Evolutionary conservation across 2,888 invertebrate species (phyloP).

Genomic region (Rhingia campestris): DNA sequence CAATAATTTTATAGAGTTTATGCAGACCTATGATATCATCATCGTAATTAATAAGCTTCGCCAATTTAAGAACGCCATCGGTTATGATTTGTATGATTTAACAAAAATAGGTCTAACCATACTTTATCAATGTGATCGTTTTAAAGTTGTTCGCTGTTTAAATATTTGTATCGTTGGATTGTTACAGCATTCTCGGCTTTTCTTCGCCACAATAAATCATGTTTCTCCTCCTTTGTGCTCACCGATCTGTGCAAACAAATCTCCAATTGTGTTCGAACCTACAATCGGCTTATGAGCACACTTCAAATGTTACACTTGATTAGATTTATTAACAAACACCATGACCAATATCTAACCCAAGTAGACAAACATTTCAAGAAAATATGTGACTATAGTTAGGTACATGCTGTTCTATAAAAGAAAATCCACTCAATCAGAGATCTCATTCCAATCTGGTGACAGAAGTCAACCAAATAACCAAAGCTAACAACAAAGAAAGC

Average conservation of each 20-base stretch:
- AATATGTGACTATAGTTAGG: slow-evolving; percentile 5
- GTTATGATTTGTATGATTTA: too few species aligned
- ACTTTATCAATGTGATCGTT: too few species aligned
- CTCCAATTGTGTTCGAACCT: slow-evolving; percentile 6
- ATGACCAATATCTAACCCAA: not conserved
- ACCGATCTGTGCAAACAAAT: slow-evolving; percentile 4
- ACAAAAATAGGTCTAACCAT: too few species aligned
- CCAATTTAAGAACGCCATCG: too few species aligned
- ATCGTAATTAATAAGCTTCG: too few species aligned
- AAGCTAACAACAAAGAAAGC: slow-evolving; percentile 5
- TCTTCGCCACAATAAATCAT: too few species aligned
- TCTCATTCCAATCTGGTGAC: slow-evolving; percentile 29
- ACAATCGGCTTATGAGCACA: slow-evolving; percentile 40
- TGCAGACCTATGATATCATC: too few species aligned
- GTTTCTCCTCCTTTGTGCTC: not conserved
- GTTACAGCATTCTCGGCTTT: too few species aligned
- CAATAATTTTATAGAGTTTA: not conserved
- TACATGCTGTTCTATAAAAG: slow-evolving; percentile 19
- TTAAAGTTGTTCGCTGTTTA: too few species aligned
- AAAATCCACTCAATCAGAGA: slow-evolving; percentile 37
- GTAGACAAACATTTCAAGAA: slow-evolving; percentile 1
- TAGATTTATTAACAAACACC: slow-evolving; percentile 27
- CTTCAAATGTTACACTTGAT: slow-evolving; percentile 46
- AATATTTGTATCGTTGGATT: too few species aligned
- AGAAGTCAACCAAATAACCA: slow-evolving; percentile 32